phyloP scores from a whole-genome alignment of 1,140 invertebrate species.

The Dreissena rostriformis region DNA sequence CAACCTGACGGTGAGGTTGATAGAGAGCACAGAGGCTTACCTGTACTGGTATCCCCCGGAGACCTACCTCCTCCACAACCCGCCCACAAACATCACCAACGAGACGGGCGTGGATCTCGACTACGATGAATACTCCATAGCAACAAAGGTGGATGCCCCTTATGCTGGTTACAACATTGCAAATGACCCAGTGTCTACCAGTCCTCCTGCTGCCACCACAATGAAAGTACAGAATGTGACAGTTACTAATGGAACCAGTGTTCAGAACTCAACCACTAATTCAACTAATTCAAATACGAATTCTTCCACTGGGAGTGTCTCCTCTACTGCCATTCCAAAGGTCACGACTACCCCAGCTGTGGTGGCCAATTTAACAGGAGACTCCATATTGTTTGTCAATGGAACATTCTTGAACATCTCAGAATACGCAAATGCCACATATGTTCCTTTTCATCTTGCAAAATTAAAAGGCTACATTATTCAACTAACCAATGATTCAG shows the following conservation, averaged over 20 bases:
- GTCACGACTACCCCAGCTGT: neutral
- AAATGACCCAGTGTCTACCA: neutral
- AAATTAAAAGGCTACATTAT: constrained; percentile 27
- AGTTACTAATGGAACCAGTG: neutral
- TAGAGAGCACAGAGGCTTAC: neutral
- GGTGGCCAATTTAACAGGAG: neutral
- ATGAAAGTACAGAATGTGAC: neutral
- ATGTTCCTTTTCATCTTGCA: constrained; percentile 48
- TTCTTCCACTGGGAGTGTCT: neutral
- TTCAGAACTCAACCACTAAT: too few relatives aligned
- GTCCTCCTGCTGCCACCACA: neutral
- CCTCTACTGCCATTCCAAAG: neutral
- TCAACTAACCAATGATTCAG: constrained; percentile 1
- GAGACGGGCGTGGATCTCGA: neutral
- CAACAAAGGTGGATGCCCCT: neutral
- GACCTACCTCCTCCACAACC: constrained; percentile 27
- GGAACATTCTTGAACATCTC: constrained; percentile 23
- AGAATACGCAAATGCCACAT: constrained; percentile 23
- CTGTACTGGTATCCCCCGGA: constrained; percentile 40
- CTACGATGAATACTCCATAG: neutral
- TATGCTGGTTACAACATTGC: neutral
- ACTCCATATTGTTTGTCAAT: neutral
- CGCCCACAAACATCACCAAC: neutral
- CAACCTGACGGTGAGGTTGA: constrained; percentile 33
- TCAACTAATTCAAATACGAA: too few relatives aligned